phyloP scores from a whole-genome alignment of 30 jellyfish, hydroid and myxozoan species.

The Cassiopea xamachana region DNA sequence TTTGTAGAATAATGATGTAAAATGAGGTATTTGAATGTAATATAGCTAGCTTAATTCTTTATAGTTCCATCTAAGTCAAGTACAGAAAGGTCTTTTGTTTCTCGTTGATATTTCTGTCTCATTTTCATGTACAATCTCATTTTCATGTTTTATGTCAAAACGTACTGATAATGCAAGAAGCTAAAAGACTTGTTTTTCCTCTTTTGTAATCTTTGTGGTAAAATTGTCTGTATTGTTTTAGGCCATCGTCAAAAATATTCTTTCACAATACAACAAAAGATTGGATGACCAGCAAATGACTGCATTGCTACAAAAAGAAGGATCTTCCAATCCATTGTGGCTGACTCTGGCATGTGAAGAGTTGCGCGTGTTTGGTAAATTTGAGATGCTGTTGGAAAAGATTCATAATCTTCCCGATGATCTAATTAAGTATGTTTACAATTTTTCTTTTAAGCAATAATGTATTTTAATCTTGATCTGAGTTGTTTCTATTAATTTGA shows the following conservation, averaged over 20 bases:
- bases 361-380: conserved; percentile 92
- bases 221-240: neutral
- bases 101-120: too few relatives aligned
- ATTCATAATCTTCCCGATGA: conserved; percentile 92
- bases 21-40: too few relatives aligned
- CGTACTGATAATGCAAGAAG: too few relatives aligned
- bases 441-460: neutral
- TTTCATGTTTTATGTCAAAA: too few relatives aligned
- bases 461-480: neutral
- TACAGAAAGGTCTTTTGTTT: too few relatives aligned
- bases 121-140: too few relatives aligned
- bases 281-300: conserved; percentile 89
- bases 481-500: too few relatives aligned
- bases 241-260: conserved; percentile 95
- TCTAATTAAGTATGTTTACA: conserved; percentile 71
- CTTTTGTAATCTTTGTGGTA: neutral
- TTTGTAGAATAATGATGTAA: too few relatives aligned
- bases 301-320: conserved; percentile 75
- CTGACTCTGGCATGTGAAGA: conserved; percentile 98
- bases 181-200: neutral
- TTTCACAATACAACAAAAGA: conserved; percentile 87
- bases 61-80: too few relatives aligned
- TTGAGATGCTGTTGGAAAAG: conserved; percentile 80
- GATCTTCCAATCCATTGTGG: conserved; percentile 99
- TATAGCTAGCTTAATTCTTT: too few relatives aligned